Percentiles rank a stretch among this genome's conserved stretches.
Evolutionary conservation across 2,888 invertebrate genomes (phyloP).

Genomic region (Melanostoma scalare): DNA sequence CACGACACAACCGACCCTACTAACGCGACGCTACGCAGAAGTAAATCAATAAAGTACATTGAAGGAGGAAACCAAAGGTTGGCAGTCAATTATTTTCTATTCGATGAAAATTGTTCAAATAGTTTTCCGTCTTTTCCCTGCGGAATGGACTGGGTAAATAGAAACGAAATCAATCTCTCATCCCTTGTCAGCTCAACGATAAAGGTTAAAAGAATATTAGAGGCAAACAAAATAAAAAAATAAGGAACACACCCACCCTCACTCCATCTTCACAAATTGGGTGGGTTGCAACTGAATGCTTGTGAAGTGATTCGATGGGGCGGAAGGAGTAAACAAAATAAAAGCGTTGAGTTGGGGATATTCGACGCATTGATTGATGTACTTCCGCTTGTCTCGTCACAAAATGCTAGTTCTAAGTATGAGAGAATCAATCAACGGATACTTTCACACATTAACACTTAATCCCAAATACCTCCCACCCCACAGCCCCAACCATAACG

Average conservation of each 20-base stretch:
- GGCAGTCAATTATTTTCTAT: slow-evolving; percentile 48
- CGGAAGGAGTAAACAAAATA: slow-evolving; percentile 61
- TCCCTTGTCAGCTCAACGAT: slow-evolving; percentile 19
- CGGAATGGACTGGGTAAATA: slow-evolving; percentile 13
- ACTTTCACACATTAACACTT: slow-evolving; percentile 64
- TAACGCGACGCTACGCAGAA: neutral
- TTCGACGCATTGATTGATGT: slow-evolving; percentile 63
- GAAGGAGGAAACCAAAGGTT: slow-evolving; percentile 27
- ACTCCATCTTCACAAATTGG: neutral
- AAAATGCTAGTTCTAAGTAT: slow-evolving; percentile 48
- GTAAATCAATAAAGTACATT: slow-evolving; percentile 39
- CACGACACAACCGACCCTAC: too few species aligned
- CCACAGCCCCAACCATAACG: neutral
- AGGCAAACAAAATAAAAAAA: neutral
- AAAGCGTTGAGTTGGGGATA: slow-evolving; percentile 53
- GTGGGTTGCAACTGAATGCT: slow-evolving; percentile 4
- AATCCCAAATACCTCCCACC: slow-evolving; percentile 35
- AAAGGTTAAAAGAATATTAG: slow-evolving; percentile 23
- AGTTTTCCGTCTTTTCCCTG: slow-evolving; percentile 14
- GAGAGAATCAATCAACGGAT: slow-evolving; percentile 61
- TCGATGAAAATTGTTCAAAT: slow-evolving; percentile 31
- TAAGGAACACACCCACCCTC: neutral
- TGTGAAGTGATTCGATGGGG: slow-evolving; percentile 29
- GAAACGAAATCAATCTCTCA: slow-evolving; percentile 35
- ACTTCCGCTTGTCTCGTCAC: slow-evolving; percentile 65